These are phyloP conservation scores for Boloria selene DNA, from an alignment of 2,888 invertebrate species.

Conservation along the genomic window DNA sequence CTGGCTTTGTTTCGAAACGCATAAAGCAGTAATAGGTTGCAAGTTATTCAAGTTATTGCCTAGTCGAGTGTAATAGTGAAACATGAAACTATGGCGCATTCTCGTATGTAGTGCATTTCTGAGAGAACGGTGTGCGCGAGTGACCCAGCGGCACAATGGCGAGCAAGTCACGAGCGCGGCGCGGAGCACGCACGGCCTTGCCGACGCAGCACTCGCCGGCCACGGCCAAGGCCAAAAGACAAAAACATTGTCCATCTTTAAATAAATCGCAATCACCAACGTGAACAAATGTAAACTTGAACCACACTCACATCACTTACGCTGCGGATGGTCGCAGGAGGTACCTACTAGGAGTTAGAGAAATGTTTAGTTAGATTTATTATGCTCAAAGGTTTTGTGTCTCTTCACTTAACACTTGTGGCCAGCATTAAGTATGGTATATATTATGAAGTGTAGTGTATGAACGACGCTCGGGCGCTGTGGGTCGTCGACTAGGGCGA, in stretches of 20 bases:
- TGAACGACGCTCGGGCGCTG: conserved; percentile 27
- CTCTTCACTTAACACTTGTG: not conserved
- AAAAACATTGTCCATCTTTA: conserved; percentile 5
- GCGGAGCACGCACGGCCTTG: conserved; percentile 39
- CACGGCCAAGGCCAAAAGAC: conserved; percentile 51
- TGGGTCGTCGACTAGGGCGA: conserved; percentile 25
- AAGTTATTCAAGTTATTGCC: conserved; percentile 3
- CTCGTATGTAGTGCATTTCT: conserved; percentile 27
- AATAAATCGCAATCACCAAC: not conserved
- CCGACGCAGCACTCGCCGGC: conserved; percentile 39
- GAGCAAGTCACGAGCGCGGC: conserved; percentile 35
- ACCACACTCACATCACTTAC: not conserved
- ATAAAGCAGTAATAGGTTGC: conserved; percentile 1
- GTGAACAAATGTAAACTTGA: not conserved
- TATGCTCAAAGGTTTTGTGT: conserved; percentile 26
- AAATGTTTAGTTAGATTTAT: not conserved
- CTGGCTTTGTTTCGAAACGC: not conserved
- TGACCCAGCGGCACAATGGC: conserved; percentile 27
- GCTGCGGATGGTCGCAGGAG: not conserved
- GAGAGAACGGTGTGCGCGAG: conserved; percentile 28
- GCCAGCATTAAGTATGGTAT: not conserved
- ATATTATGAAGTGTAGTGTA: not conserved
- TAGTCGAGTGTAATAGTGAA: conserved; percentile 15
- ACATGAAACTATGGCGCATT: conserved; percentile 33
- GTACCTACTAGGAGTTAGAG: not conserved